Evolutionary conservation across 1,140 invertebrate genomes (phyloP).

Genomic region (Grapholita molesta): DNA sequence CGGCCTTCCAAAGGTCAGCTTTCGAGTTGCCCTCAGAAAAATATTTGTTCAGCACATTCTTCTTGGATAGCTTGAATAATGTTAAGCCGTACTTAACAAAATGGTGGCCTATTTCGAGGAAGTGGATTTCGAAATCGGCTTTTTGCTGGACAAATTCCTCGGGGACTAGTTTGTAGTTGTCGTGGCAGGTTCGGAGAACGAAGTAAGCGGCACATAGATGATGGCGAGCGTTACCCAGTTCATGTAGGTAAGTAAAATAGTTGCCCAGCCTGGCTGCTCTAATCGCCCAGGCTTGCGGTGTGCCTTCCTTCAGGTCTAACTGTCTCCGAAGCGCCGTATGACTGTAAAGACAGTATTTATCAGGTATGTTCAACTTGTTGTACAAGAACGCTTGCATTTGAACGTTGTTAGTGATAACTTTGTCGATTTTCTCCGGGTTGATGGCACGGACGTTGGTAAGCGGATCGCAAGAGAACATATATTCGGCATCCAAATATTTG

Average conservation of each 20-base stretch:
- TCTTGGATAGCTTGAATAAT: constrained; percentile 79
- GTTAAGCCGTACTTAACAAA: constrained; percentile 83
- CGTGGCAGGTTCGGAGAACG: constrained; percentile 73
- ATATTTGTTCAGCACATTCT: constrained; percentile 60
- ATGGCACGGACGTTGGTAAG: constrained; percentile 45
- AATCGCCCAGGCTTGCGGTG: constrained; percentile 81
- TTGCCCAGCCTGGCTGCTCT: constrained; percentile 81
- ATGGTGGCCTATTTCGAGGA: constrained; percentile 80
- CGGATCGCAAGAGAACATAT: constrained; percentile 52
- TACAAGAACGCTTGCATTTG: constrained; percentile 76
- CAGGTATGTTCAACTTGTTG: constrained; percentile 67
- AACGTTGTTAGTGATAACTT: constrained; percentile 72
- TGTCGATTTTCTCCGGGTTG: constrained; percentile 69
- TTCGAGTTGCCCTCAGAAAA: constrained; percentile 52
- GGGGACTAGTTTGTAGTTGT: constrained; percentile 65
- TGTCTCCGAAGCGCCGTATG: constrained; percentile 81
- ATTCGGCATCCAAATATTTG: constrained; percentile 58
- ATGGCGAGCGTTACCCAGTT: constrained; percentile 77
- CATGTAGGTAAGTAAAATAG: constrained; percentile 68
- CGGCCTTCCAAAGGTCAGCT: constrained; percentile 54
- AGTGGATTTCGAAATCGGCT: constrained; percentile 75
- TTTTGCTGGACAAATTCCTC: constrained; percentile 64
- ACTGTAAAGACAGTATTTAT: constrained; percentile 80
- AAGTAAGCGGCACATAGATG: constrained; percentile 78
- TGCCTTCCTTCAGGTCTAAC: constrained; percentile 78